Evolutionary conservation across 1,140 invertebrate genomes (phyloP).

Genomic region (Drosophila subobscura): DNA sequence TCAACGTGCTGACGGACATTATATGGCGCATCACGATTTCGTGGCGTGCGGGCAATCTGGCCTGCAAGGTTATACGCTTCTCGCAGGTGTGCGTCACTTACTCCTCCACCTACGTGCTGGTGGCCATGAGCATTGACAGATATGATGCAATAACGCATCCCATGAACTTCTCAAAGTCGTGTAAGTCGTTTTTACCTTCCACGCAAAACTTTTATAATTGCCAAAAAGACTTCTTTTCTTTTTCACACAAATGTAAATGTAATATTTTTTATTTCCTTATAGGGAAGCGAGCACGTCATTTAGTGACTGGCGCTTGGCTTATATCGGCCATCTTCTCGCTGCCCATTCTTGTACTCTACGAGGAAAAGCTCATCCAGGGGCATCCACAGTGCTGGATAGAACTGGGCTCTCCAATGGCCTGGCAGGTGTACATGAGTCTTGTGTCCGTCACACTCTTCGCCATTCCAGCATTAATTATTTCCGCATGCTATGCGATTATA

Average conservation of each 20-base stretch:
- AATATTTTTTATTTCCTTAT: conserved; percentile 14
- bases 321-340: conserved; percentile 93
- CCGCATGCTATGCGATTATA: conserved; percentile 95
- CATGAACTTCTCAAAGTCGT: conserved; percentile 96
- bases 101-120: conserved; percentile 96
- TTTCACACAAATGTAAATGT: background rate
- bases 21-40: conserved; percentile 93
- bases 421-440: conserved; percentile 95
- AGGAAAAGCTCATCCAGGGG: conserved; percentile 90
- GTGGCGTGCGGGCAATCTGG: conserved; percentile 94
- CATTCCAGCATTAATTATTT: conserved; percentile 94
- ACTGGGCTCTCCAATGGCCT: conserved; percentile 88
- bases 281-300: conserved; percentile 92
- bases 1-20: conserved; percentile 94
- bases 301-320: conserved; percentile 92
- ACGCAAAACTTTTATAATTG: conserved; percentile 72
- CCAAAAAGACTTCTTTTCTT: conserved; percentile 44
- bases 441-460: conserved; percentile 93
- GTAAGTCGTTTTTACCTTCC: conserved; percentile 87
- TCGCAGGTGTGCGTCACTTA: conserved; percentile 93
- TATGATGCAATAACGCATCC: conserved; percentile 97
- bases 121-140: conserved; percentile 96
- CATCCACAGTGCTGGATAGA: conserved; percentile 96
- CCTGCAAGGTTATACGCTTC: conserved; percentile 94
- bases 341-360: conserved; percentile 92